Evolutionary conservation across 2,888 invertebrate genomes (phyloP).

Genomic region (Cantharis nigra): DNA sequence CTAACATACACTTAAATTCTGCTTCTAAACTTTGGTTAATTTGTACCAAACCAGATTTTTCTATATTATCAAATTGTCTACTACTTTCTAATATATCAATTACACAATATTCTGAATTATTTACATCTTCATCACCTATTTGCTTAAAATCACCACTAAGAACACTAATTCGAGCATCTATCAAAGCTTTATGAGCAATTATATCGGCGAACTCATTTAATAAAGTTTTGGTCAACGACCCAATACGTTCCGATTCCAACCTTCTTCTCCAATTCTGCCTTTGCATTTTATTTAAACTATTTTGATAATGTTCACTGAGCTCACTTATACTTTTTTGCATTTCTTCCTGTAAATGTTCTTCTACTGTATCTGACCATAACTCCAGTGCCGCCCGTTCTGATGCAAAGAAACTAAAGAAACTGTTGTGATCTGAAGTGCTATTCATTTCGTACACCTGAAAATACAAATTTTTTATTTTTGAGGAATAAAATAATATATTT

Average conservation of each 20-base stretch:
- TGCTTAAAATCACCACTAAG: slow-evolving; percentile 48
- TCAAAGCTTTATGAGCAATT: slow-evolving; percentile 73
- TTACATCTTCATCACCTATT: slow-evolving; percentile 8
- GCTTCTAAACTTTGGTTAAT: slow-evolving; percentile 62
- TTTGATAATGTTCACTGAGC: slow-evolving; percentile 69
- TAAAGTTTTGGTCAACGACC: slow-evolving; percentile 57
- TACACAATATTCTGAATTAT: slow-evolving; percentile 30
- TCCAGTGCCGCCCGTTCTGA: slow-evolving; percentile 73
- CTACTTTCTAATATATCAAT: slow-evolving; percentile 48
- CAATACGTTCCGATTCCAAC: slow-evolving; percentile 57
- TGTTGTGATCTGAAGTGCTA: slow-evolving; percentile 57
- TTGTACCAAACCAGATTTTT: slow-evolving; percentile 56
- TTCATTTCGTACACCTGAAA: slow-evolving; percentile 66
- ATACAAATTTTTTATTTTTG: neutral
- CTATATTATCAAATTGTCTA: slow-evolving; percentile 54
- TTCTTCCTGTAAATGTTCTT: slow-evolving; percentile 71
- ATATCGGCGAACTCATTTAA: slow-evolving; percentile 72
- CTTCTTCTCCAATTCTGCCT: slow-evolving; percentile 56
- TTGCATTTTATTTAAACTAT: slow-evolving; percentile 64
- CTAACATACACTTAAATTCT: slow-evolving; percentile 70
- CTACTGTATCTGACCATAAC: slow-evolving; percentile 75
- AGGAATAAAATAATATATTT: no score
- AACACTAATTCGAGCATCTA: slow-evolving; percentile 76
- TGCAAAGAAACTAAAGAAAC: slow-evolving; percentile 67
- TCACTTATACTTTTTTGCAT: slow-evolving; percentile 73